Evolutionary conservation across 2,888 invertebrate genomes (phyloP).

Genomic region (Penaeus monodon): DNA sequence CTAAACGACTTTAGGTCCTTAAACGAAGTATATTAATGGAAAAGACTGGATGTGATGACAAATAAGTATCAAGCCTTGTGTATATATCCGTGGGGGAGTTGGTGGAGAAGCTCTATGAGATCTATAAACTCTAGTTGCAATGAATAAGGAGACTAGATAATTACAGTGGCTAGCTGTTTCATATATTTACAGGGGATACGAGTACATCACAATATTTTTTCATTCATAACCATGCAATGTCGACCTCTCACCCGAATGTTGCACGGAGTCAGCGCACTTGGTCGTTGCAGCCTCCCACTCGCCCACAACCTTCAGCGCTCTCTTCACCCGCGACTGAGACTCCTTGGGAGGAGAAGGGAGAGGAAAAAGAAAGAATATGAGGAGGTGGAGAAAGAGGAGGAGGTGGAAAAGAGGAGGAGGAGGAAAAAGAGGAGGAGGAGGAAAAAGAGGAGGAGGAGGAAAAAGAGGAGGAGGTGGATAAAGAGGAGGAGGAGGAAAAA

Average conservation of each 20-base stretch:
- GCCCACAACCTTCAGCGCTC: slow-evolving; percentile 41
- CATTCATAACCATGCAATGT: too few species aligned
- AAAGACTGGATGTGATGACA: too few species aligned
- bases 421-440: background rate
- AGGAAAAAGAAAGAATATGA: background rate
- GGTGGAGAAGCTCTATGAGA: too few species aligned
- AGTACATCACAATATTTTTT: too few species aligned
- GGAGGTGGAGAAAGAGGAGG: background rate
- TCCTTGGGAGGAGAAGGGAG: slow-evolving; percentile 19
- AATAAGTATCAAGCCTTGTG: too few species aligned
- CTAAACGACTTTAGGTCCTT: too few species aligned
- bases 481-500: background rate
- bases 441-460: background rate
- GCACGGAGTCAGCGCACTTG: slow-evolving; percentile 13
- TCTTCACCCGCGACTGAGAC: slow-evolving; percentile 30
- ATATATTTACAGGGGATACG: too few species aligned
- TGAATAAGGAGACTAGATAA: too few species aligned
- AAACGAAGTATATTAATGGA: too few species aligned
- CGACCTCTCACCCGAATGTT: slow-evolving; percentile 33
- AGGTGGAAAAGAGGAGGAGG: background rate
- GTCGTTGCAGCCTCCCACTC: slow-evolving; percentile 56
- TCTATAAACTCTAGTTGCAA: too few species aligned
- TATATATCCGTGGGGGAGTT: too few species aligned
- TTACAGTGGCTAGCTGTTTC: too few species aligned
- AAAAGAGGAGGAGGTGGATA: background rate